Conservation (phyloP, 2,797 vertebrate genomes). For the Chelon auratus region DNA sequence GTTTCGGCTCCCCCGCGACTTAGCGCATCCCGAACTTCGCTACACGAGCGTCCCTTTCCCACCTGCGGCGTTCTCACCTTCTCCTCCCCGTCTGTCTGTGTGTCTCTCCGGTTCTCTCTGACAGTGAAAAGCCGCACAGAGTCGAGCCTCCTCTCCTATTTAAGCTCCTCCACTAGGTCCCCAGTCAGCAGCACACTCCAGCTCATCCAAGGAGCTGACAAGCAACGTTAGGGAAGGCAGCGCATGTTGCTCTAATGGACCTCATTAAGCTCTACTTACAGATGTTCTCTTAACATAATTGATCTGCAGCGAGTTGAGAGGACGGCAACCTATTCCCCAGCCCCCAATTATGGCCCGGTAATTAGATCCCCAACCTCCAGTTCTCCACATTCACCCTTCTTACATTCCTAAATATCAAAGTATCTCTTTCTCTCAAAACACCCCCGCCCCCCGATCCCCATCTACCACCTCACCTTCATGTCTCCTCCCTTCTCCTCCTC, state of each 20-base stretch:
- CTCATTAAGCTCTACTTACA: slow-evolving; percentile 99
- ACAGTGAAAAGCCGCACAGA: slow-evolving; percentile 83
- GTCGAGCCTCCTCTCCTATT: slow-evolving; percentile 92
- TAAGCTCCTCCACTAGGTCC: slow-evolving; percentile 97
- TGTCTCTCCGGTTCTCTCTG: slow-evolving; percentile 74
- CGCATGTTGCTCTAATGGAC: slow-evolving; percentile 99
- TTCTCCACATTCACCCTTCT: slow-evolving; percentile 99
- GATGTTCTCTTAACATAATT: slow-evolving; percentile 99
- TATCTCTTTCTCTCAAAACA: slow-evolving; percentile 99
- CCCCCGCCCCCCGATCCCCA: slow-evolving; percentile 65
- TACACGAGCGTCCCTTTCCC: slow-evolving; percentile 38
- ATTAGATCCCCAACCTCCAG: slow-evolving; percentile 99
- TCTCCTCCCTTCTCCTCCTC: slow-evolving; percentile 69
- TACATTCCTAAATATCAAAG: slow-evolving; percentile 99
- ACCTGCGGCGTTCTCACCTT: slow-evolving; percentile 1
- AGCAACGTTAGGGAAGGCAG: slow-evolving; percentile 99
- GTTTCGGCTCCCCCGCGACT: slow-evolving; percentile 36
- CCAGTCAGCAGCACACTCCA: slow-evolving; percentile 98
- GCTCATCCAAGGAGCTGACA: slow-evolving; percentile 99
- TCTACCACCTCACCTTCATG: slow-evolving; percentile 78
- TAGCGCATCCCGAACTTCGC: slow-evolving; percentile 22
- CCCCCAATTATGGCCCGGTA: slow-evolving; percentile 99
- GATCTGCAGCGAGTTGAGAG: slow-evolving; percentile 99
- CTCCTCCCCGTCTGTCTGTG: slow-evolving; percentile 15
- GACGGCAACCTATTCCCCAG: slow-evolving; percentile 99